Base-by-base conservation (phyloP, 2,888 invertebrate genomes). In the Drosophila mimica region DNA sequence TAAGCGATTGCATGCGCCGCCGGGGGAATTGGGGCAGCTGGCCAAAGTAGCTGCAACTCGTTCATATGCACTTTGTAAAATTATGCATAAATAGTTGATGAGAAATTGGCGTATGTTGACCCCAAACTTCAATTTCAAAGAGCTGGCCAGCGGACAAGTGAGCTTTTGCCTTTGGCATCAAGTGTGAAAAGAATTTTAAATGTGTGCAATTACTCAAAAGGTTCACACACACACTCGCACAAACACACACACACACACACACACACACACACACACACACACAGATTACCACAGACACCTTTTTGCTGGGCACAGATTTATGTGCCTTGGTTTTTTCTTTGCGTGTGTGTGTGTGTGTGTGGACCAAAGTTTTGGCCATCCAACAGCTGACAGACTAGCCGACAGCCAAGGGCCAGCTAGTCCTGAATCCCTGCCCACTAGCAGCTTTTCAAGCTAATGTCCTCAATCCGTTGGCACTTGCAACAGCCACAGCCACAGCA, bases 151-250 rank as follows among this genome's bases (percentile, higher is more conserved):
- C 51, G 46, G 58, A 28, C 62, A 73, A 59, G 67, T 48, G 53
- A 58, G 73, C 60, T 58, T 53, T 63, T 82, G 82, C 85, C 88
- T 77, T 69, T 81, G 82, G 82, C 86, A 78, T 74, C 69, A 71
- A 78, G 84, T 83, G 86, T 81, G 85, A 87, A 87, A 84, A 89
- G 88, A 87, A 88, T 86, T 88, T 79, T 89, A 81, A 81, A 90
- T 88, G 90, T 76, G 74, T 77, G 86, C 90, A 90, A 90, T 87
- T 90, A 89, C 86, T 87, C 88, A 87, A 82, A 76, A 82, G 78
- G 70, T 38, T 46, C 43, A 40, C 49, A 34, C 49, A 34, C 36
- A 57, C 66, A 54, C 66, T 48, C 58, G 52, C 46, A 31, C n/a
- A n/a, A n/a, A n/a, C n/a, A n/a, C 59, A 34, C 56, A 53, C 59